Conservation (phyloP, 2,888 invertebrate species). For the Operophtera brumata region DNA sequence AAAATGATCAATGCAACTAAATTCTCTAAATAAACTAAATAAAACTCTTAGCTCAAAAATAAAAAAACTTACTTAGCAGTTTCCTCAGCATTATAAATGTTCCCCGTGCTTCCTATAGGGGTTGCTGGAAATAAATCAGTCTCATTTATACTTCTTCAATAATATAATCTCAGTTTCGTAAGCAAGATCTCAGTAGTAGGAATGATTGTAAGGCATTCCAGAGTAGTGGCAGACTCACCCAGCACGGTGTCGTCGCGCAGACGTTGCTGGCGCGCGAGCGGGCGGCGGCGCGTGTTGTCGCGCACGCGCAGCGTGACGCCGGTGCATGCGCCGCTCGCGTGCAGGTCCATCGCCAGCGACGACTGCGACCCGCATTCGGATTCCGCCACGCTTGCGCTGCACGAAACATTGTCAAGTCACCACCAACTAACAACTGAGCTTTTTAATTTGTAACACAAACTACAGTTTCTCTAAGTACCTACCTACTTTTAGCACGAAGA, state of each 20-base stretch:
- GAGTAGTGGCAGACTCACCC: slow-evolving; percentile 46
- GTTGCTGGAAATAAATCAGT: slow-evolving; percentile 45
- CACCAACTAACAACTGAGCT: neutral
- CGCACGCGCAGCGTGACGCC: slow-evolving; percentile 80
- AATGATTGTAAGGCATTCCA: too few species aligned
- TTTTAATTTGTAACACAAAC: too few species aligned
- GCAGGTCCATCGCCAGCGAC: slow-evolving; percentile 88
- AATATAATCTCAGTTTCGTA: too few species aligned
- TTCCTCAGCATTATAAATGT: slow-evolving; percentile 54
- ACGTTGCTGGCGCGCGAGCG: slow-evolving; percentile 87
- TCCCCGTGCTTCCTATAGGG: slow-evolving; percentile 57
- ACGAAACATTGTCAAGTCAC: neutral
- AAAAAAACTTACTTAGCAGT: slow-evolving; percentile 48
- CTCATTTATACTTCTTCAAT: neutral
- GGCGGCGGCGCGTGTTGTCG: slow-evolving; percentile 86
- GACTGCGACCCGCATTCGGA: slow-evolving; percentile 83
- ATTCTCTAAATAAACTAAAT: neutral
- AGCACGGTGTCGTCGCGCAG: slow-evolving; percentile 85
- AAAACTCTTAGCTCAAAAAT: neutral
- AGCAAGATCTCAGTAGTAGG: too few species aligned
- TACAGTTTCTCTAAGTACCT: too few species aligned
- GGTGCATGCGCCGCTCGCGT: slow-evolving; percentile 77
- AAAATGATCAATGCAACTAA: too few species aligned
- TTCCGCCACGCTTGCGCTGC: slow-evolving; percentile 70
- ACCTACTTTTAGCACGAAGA: too few species aligned